Evolutionary conservation across 2,797 vertebrate genomes (phyloP).

Genomic region (Sphenopsis melanotis): DNA sequence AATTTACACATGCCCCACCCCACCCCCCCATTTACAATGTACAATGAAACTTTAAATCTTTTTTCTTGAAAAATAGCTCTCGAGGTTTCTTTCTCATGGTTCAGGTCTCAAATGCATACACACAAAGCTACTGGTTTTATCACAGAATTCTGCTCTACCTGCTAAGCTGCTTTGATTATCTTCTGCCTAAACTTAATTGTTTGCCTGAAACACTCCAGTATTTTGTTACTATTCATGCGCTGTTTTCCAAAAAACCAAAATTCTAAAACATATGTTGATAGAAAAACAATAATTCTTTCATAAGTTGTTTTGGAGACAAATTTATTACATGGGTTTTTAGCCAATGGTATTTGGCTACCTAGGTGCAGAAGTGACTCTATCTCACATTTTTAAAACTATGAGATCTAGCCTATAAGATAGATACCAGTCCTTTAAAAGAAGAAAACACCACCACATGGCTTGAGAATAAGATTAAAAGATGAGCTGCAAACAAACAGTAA

Average conservation of each 20-base stretch:
- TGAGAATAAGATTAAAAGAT: neutral
- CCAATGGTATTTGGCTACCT: neutral
- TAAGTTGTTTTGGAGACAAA: neutral
- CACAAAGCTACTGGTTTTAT: neutral
- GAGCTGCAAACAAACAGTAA: neutral
- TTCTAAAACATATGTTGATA: neutral
- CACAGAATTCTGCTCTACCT: neutral
- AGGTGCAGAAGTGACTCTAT: neutral
- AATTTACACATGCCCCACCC: accelerated
- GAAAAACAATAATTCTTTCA: neutral
- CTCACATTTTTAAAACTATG: neutral
- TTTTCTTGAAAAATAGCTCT: neutral
- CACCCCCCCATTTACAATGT: neutral
- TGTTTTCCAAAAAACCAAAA: neutral
- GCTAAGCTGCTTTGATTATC: neutral
- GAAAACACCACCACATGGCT: neutral
- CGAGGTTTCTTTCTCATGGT: neutral
- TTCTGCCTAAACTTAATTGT: neutral
- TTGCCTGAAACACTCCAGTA: neutral
- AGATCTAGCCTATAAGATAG: neutral
- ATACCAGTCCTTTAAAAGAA: neutral
- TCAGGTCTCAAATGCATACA: neutral
- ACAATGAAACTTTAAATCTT: neutral
- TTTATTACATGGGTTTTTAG: neutral
- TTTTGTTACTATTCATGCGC: neutral